These are phyloP conservation scores for Ctenopoma multispine DNA, from an alignment of 2,797 vertebrate genomes.

Conservation along the genomic window DNA sequence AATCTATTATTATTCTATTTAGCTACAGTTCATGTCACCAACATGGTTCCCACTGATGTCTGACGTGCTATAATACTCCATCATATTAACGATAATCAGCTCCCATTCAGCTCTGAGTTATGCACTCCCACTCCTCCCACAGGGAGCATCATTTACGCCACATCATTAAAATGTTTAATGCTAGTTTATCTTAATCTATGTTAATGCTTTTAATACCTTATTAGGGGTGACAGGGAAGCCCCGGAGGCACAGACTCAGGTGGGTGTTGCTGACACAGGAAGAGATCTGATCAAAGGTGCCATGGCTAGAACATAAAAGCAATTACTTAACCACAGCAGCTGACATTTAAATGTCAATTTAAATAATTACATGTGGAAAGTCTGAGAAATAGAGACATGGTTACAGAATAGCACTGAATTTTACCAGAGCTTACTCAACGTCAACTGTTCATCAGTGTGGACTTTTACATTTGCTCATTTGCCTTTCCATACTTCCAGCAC, in stretches of 20 bases:
- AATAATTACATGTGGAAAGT: conserved; percentile 4
- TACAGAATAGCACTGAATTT: not conserved
- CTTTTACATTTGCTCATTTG: not conserved
- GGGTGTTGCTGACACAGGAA: conserved; percentile 25
- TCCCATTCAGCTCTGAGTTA: conserved; percentile 27
- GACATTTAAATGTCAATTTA: conserved; percentile 38
- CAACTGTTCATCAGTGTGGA: not conserved
- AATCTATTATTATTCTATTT: not conserved
- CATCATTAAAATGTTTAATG: conserved; percentile 33
- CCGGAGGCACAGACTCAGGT: conserved; percentile 19
- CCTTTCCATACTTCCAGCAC: not conserved
- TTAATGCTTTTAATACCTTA: conserved; percentile 43
- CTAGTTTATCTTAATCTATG: conserved; percentile 43
- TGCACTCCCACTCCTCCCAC: conserved; percentile 2
- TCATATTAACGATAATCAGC: conserved; percentile 31
- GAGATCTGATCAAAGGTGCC: conserved; percentile 16
- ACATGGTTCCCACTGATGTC: not conserved
- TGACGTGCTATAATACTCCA: not conserved
- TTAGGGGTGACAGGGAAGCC: conserved; percentile 26
- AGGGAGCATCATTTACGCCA: conserved; percentile 15
- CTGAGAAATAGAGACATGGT: conserved; percentile 12
- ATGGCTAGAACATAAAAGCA: not conserved
- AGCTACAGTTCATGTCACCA: not conserved
- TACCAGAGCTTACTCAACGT: conserved; percentile 2
- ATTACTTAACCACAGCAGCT: conserved; percentile 17